These are phyloP conservation scores for Lepilemur septentrionalis DNA, from an alignment of 2,797 vertebrate species.

Conservation along the genomic window DNA sequence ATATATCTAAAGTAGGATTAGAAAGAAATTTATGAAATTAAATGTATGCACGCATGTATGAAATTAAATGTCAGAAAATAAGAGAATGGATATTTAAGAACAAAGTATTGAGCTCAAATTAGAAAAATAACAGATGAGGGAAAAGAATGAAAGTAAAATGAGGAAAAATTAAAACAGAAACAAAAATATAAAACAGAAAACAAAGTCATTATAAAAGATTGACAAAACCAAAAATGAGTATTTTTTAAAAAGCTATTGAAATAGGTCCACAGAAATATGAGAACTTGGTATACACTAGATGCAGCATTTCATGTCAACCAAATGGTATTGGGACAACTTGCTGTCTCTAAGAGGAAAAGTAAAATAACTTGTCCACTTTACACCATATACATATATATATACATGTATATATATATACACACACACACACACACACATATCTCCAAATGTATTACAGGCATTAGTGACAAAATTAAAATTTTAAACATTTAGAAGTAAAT, in stretches of 20 bases:
- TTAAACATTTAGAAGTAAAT: not conserved
- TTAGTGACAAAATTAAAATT: not conserved
- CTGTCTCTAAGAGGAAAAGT: not conserved
- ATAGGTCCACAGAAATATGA: not conserved
- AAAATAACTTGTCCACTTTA: not conserved
- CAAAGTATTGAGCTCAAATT: not conserved
- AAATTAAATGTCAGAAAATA: not conserved
- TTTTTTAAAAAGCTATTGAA: not conserved
- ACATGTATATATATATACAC: not conserved
- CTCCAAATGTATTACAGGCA: not conserved
- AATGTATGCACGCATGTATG: not conserved
- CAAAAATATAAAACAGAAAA: not conserved
- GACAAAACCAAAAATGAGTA: not conserved
- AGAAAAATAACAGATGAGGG: not conserved
- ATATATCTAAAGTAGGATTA: not conserved
- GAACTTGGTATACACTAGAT: not conserved
- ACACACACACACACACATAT: not conserved
- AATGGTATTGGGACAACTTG: not conserved
- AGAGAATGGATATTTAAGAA: not conserved
- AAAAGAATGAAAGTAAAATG: not conserved
- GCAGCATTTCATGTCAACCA: not conserved
- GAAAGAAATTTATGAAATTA: not conserved
- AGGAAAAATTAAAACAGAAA: not conserved
- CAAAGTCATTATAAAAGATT: not conserved
- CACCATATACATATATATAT: too few species aligned